Evolutionary conservation across 2,888 invertebrate genomes (phyloP).

Genomic region (Trichopria drosophilae): DNA sequence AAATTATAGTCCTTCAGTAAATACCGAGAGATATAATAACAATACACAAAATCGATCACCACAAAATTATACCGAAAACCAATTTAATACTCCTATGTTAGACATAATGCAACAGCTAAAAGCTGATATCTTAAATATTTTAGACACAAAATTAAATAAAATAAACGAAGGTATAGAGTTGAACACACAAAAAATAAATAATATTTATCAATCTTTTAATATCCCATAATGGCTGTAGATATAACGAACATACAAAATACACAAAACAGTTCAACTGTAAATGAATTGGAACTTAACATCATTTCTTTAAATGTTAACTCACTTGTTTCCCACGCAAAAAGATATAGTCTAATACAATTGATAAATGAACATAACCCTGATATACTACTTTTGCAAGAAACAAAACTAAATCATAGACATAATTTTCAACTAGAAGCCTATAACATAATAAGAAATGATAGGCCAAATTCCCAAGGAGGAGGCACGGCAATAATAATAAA

Average conservation of each 20-base stretch:
- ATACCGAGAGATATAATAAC: too few species aligned
- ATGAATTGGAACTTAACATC: conserved; percentile 23
- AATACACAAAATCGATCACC: too few species aligned
- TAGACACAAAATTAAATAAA: too few species aligned
- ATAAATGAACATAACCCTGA: conserved; percentile 21
- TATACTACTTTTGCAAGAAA: conserved; percentile 26
- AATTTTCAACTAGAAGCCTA: conserved; percentile 23
- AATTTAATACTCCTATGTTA: too few species aligned
- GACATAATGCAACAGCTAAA: too few species aligned
- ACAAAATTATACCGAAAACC: too few species aligned
- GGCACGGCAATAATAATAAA: conserved; percentile 30
- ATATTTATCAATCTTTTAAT: too few species aligned
- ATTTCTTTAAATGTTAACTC: conserved; percentile 23
- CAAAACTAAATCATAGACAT: conserved; percentile 29
- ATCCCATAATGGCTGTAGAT: too few species aligned
- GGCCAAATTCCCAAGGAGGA: conserved; percentile 24
- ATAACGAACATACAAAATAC: neutral
- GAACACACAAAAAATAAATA: too few species aligned
- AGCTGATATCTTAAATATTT: too few species aligned
- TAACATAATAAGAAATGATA: conserved; percentile 27
- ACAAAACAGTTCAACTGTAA: conserved; percentile 8
- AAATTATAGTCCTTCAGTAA: too few species aligned
- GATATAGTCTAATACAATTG: neutral
- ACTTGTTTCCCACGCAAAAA: conserved; percentile 3
- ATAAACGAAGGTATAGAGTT: too few species aligned